These are phyloP conservation scores for Spodoptera frugiperda DNA, from an alignment of 1,140 invertebrate genomes.

Conservation along the genomic window DNA sequence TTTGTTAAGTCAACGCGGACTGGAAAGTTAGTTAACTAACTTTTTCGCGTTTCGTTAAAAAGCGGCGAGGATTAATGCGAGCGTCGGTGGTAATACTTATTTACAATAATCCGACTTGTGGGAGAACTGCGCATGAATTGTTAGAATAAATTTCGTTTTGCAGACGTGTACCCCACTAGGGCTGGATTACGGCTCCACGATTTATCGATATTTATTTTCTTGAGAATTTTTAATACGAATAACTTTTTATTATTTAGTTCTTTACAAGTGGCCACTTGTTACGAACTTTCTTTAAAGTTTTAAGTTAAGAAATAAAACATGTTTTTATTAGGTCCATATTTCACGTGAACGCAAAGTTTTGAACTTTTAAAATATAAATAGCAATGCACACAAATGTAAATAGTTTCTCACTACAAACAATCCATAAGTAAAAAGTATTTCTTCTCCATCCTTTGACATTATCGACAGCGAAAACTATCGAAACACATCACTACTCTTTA, in stretches of 20 bases:
- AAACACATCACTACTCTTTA: slow-evolving; percentile 61
- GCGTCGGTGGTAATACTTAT: slow-evolving; percentile 81
- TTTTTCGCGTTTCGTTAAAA: slow-evolving; percentile 84
- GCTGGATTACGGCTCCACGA: slow-evolving; percentile 47
- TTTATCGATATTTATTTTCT: slow-evolving; percentile 58
- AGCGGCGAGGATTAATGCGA: slow-evolving; percentile 80
- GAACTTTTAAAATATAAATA: no score
- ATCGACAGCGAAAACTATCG: slow-evolving; percentile 47
- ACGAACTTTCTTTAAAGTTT: slow-evolving; percentile 11
- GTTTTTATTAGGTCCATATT: slow-evolving; percentile 7
- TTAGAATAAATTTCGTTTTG: slow-evolving; percentile 81
- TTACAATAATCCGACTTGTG: slow-evolving; percentile 85
- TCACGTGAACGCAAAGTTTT: neutral
- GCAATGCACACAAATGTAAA: no score
- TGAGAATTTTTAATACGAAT: neutral
- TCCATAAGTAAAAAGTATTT: no score
- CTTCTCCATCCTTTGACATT: neutral
- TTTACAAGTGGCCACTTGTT: slow-evolving; percentile 5
- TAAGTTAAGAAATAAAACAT: slow-evolving; percentile 21
- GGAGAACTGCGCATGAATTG: slow-evolving; percentile 73
- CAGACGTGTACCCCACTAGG: slow-evolving; percentile 60
- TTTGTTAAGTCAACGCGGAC: slow-evolving; percentile 66
- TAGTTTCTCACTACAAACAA: no score
- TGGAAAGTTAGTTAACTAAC: slow-evolving; percentile 77
- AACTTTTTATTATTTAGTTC: neutral